Evolutionary conservation across 1,140 invertebrate genomes (phyloP).

Genomic region (Drosophila parabipectinata): DNA sequence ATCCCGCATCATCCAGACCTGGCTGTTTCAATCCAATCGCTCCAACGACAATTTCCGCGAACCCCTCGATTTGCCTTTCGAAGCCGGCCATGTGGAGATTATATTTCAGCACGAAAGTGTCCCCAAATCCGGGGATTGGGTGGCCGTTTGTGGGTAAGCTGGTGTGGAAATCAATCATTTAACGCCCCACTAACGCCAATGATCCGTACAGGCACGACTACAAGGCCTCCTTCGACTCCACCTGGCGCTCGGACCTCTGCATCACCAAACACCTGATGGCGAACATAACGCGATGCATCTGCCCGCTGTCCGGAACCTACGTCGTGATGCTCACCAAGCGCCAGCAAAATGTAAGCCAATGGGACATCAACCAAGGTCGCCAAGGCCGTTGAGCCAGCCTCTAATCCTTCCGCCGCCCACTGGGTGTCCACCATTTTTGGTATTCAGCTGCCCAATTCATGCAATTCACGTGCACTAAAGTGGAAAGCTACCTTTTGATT

Average conservation of each 20-base stretch:
- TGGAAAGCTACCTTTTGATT: conserved; percentile 57
- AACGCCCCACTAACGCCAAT: not conserved
- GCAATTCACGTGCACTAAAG: conserved; percentile 54
- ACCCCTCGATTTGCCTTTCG: conserved; percentile 77
- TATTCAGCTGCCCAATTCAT: conserved; percentile 42
- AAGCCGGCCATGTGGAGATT: conserved; percentile 83
- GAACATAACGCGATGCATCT: conserved; percentile 86
- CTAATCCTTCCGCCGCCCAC: conserved; percentile 1
- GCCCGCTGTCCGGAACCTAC: conserved; percentile 86
- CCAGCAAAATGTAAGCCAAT: conserved; percentile 85
- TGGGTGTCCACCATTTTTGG: not conserved
- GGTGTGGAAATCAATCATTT: conserved; percentile 1
- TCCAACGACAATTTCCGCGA: conserved; percentile 76
- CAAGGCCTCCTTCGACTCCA: conserved; percentile 80
- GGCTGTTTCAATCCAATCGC: conserved; percentile 83
- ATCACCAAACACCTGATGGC: conserved; percentile 84
- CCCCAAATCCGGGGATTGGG: conserved; percentile 77
- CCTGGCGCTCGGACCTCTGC: conserved; percentile 84
- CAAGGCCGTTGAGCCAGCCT: conserved; percentile 23
- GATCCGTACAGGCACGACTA: conserved; percentile 68
- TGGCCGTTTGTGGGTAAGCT: conserved; percentile 77
- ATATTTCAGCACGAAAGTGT: conserved; percentile 83
- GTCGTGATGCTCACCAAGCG: conserved; percentile 86
- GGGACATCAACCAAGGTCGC: conserved; percentile 27
- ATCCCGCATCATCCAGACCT: conserved; percentile 86